These are phyloP conservation scores for Anthonomus grandis DNA, from an alignment of 1,140 invertebrate genomes.

Conservation along the genomic window DNA sequence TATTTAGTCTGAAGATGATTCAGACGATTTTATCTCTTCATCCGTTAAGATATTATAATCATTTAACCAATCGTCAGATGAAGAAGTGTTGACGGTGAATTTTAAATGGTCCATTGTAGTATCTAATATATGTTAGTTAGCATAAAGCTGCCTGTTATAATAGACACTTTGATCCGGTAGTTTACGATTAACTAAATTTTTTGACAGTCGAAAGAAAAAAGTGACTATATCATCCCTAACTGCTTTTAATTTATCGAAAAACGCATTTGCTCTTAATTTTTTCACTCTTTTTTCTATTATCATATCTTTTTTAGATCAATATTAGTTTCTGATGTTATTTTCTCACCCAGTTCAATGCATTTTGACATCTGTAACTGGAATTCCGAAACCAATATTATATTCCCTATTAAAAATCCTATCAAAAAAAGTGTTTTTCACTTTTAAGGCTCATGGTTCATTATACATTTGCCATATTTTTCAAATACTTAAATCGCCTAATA, in stretches of 20 bases:
- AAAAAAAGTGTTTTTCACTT: constrained; percentile 3
- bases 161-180: not conserved
- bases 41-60: too few species aligned
- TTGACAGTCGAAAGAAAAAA: not conserved
- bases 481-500: not conserved
- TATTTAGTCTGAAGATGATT: too few species aligned
- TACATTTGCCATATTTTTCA: not conserved
- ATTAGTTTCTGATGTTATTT: too few species aligned
- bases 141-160: not conserved
- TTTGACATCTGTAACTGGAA: too few species aligned
- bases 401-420: not conserved
- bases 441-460: not conserved
- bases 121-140: not conserved
- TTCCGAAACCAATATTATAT: not conserved
- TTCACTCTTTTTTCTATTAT: not conserved
- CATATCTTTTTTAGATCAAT: not conserved
- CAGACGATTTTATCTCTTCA: too few species aligned
- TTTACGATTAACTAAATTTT: not conserved
- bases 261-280: not conserved
- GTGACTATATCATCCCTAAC: too few species aligned
- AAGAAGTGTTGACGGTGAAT: too few species aligned
- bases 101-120: too few species aligned
- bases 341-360: not conserved
- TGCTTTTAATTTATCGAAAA: too few species aligned
- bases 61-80: too few species aligned